Base-by-base conservation (phyloP, 1,140 invertebrate genomes). In the Nephila pilipes region DNA sequence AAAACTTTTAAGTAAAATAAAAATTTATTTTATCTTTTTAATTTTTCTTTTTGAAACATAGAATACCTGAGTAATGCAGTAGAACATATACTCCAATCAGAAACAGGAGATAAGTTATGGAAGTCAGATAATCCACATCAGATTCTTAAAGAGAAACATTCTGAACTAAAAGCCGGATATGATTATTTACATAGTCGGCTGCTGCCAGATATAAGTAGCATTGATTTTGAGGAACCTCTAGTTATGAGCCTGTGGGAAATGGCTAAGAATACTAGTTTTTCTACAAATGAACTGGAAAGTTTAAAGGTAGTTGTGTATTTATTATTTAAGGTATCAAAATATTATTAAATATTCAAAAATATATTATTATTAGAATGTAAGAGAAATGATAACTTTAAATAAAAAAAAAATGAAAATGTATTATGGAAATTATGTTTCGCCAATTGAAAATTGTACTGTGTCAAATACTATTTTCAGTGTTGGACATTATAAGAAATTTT, bases 141-240 rank as follows among this genome's bases (percentile, higher is more conserved):
- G 63, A 18, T 91, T 63, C 58, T 95, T 90, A 97, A 98, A 88
- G 97, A 97, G 20, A 97, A 97, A 94, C 97, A 98, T 95, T 96
- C 96, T 65, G 97, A 97, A 63, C 95, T 99, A 16, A 97, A 97
- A 94, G 97, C 97, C 95, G 97, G 97, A 89, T 98, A 97, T 95
- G 97, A 98, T 95, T 97, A 97, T 83, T 95, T 99, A 54, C 97
- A 98, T 94, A 96, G 97, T 85, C 95, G 97, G 75, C 96, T 97
- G 25, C 96, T 97, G 18, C 97, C 96, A 95, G 97, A 97, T 29
- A 97, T 97, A 1, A 97, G 97, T 91, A 97, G 97, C 94, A 97
- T 97, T 95, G 98, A 98, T 94, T 99, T 99, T 95, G 96, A 98
- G 29, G 98, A 99, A 95, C 97, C 97, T 0, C 98, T 98, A 96